These are phyloP conservation scores for Cryptophagus acutangulus DNA, from an alignment of 2,888 invertebrate species.

Conservation along the genomic window DNA sequence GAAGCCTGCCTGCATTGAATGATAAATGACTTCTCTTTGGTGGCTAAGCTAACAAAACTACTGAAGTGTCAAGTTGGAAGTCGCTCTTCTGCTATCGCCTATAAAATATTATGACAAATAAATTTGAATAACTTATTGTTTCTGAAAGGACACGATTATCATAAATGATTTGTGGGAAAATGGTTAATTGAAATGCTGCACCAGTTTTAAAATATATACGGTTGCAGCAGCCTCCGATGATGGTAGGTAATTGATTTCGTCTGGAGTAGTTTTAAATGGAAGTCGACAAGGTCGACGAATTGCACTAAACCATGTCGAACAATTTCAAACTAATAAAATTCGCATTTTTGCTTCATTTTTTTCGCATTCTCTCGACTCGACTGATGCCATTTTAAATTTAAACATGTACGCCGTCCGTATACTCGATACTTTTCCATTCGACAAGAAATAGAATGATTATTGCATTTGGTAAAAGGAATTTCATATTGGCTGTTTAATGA, in stretches of 20 bases:
- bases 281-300: slow-evolving; percentile 8
- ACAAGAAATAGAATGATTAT: neutral
- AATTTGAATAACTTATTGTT: too few relatives aligned
- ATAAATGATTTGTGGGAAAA: slow-evolving; percentile 4
- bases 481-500: too few relatives aligned
- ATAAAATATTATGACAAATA: too few relatives aligned
- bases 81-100: too few relatives aligned
- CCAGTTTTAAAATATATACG: slow-evolving; percentile 8
- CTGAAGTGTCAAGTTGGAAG: too few relatives aligned
- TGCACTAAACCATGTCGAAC: slow-evolving; percentile 2
- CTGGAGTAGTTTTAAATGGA: slow-evolving; percentile 7
- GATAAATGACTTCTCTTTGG: too few relatives aligned
- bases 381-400: neutral
- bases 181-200: slow-evolving; percentile 5
- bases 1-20: too few relatives aligned
- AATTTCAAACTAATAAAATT: neutral
- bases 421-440: neutral
- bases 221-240: neutral
- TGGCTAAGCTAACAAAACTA: too few relatives aligned
- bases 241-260: slow-evolving; percentile 9
- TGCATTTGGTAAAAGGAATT: neutral
- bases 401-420: neutral
- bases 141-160: too few relatives aligned
- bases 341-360: neutral
- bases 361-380: neutral